Evolutionary conservation across 2,888 invertebrate genomes (phyloP), one percentile per base, ranked within the genome.

Genomic region (Caenorhabditis drosophilae): DNA sequence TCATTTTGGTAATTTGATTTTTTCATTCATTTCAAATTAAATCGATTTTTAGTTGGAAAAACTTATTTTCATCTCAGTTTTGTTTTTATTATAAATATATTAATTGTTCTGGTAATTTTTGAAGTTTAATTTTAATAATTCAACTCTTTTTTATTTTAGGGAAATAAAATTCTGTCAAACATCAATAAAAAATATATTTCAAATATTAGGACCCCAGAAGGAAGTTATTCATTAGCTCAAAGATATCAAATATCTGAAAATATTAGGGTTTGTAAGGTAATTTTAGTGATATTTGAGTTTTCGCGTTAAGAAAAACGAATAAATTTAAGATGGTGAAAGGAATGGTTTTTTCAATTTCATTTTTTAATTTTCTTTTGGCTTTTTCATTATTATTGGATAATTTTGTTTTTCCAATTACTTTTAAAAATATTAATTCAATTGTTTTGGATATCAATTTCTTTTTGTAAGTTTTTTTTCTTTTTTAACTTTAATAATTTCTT

Each of bases 241-340:
- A 18, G 47, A 31, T 47, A 47, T 47, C 35, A 47, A 47, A 22
- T 47, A 2, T 34, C 47, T 20, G 47, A 47, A 6, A 49, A 46
- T 55, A 52, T 45, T n/a, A 31, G 23, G 35, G n/a, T 3, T 22
- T 38, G 35, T 23, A 47, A 47, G 47, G 47, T 47, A 25, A 31
- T n/a, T 40, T 36, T 36, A n/a, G 36, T n/a, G n/a, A n/a, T n/a
- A n/a, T n/a, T n/a, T n/a, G n/a, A n/a, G n/a, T n/a, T n/a, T n/a
- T n/a, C n/a, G n/a, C n/a, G n/a, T n/a, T n/a, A 36, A 36, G 4
- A 36, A 36, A 36, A 7, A n/a, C 12, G 4, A 36, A 36, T 36
- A 36, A 36, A 4, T 36, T 6, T 12, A 36, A 36, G 16, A 36
- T 36, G 16, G n/a, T 15, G 16, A 36, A n/a, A 4, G 36, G 12